phyloP scores from a whole-genome alignment of 2,113 vertebrate species.

The Pipra filicauda region DNA sequence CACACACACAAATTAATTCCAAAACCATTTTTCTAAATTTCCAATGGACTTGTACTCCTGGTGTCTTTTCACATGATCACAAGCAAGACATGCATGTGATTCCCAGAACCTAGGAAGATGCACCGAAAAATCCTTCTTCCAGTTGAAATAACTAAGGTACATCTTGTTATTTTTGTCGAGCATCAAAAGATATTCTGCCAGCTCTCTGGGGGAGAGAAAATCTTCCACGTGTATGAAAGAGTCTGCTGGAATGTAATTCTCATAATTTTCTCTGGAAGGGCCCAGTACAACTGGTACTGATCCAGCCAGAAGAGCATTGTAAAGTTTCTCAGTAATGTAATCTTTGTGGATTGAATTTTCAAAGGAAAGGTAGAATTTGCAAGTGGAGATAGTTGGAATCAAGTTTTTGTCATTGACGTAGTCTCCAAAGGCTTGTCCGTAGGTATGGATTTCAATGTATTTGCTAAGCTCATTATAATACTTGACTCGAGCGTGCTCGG shows the following conservation, averaged over 20 bases:
- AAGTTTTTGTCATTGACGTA: conserved; percentile 90
- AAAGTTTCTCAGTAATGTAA: conserved; percentile 97
- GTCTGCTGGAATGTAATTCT: conserved; percentile 93
- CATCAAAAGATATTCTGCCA: conserved; percentile 91
- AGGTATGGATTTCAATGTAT: conserved; percentile 92
- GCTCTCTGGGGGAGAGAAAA: conserved; percentile 90
- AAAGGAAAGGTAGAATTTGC: conserved; percentile 96
- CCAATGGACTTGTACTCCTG: conserved; percentile 91
- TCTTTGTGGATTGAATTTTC: conserved; percentile 98
- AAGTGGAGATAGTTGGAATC: conserved; percentile 92
- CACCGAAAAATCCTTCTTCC: conserved; percentile 93
- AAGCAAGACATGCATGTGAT: conserved; percentile 94
- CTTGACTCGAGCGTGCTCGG: conserved; percentile 90
- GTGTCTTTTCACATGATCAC: conserved; percentile 92
- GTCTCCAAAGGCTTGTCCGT: conserved; percentile 92
- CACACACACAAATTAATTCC: conserved; percentile 77
- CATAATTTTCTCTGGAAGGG: conserved; percentile 91
- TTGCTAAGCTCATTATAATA: conserved; percentile 97
- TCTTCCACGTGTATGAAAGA: conserved; percentile 96
- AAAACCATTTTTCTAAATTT: conserved; percentile 97
- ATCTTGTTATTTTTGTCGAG: conserved; percentile 93
- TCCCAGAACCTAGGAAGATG: conserved; percentile 93
- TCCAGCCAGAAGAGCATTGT: conserved; percentile 91
- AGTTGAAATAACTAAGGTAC: conserved; percentile 93
- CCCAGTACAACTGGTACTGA: conserved; percentile 93